These are phyloP conservation scores for Mnemiopsis leidyi DNA, from an alignment of 37 sponge, comb jelly and placozoan species.

Conservation along the genomic window DNA sequence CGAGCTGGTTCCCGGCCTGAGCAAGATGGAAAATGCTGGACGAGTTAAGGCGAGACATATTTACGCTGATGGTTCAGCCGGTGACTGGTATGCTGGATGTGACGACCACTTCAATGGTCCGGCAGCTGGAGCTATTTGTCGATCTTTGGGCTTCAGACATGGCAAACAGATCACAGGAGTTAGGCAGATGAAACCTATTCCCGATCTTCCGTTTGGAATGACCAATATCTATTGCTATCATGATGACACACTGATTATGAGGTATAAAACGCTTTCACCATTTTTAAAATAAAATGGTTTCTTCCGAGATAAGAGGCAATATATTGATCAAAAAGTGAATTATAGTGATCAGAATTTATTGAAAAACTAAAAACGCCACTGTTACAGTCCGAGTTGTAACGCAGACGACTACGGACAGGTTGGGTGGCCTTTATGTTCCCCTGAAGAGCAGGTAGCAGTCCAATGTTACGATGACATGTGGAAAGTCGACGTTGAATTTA, in stretches of 20 bases:
- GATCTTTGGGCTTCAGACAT: not conserved
- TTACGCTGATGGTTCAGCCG: not conserved
- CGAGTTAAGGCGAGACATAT: not conserved
- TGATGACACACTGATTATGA: not conserved
- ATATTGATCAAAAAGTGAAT: too few relatives aligned
- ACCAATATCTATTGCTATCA: not conserved
- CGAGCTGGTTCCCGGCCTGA: not conserved
- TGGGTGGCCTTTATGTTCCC: not conserved
- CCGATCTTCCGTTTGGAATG: not conserved
- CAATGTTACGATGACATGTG: not conserved
- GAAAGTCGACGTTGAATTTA: not conserved
- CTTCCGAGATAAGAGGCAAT: too few relatives aligned
- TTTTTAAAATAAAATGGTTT: too few relatives aligned
- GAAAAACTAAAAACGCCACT: too few relatives aligned
- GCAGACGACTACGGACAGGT: not conserved
- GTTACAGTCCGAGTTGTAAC: not conserved
- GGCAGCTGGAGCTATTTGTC: not conserved
- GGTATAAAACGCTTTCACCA: not conserved
- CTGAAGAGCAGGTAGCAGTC: not conserved
- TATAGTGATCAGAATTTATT: too few relatives aligned
- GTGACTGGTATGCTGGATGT: not conserved
- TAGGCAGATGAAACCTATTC: not conserved
- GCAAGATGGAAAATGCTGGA: not conserved
- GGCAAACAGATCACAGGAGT: not conserved
- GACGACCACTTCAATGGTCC: not conserved